These are phyloP conservation scores for Mesocricetus auratus DNA, from an alignment of 2,113 vertebrate genomes.

Conservation along the genomic window DNA sequence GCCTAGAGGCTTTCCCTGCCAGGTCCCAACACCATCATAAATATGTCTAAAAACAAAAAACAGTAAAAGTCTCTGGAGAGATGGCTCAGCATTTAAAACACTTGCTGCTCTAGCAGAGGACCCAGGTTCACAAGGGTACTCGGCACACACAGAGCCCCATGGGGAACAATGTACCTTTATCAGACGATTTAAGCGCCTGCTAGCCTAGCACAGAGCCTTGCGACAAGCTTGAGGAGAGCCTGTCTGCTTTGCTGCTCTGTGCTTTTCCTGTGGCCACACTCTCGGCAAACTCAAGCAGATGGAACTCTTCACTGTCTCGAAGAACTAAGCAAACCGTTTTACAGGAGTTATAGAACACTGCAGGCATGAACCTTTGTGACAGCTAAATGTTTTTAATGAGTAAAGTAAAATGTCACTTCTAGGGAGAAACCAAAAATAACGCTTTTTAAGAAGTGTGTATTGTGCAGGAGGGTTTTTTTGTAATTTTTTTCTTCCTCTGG, in stretches of 20 bases:
- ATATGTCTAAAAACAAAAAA: neutral
- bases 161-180: neutral
- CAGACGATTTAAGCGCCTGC: neutral
- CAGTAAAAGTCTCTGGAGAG: neutral
- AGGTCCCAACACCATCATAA: neutral
- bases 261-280: neutral
- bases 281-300: neutral
- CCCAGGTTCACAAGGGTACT: neutral
- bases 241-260: neutral
- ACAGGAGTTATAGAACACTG: neutral
- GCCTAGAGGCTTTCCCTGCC: neutral
- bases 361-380: constrained; percentile 35
- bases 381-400: constrained; percentile 60
- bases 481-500: neutral
- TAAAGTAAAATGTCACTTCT: constrained; percentile 69
- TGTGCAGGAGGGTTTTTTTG: neutral
- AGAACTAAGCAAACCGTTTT: constrained; percentile 26
- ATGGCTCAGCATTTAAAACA: neutral
- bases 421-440: constrained; percentile 72
- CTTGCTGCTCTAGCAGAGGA: neutral
- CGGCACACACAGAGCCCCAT: neutral
- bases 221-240: neutral
- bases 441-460: constrained; percentile 55
- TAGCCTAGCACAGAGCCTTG: neutral
- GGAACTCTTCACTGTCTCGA: constrained; percentile 34